Percentiles rank a stretch among this genome's conserved stretches.
phyloP scores from a whole-genome alignment of 2,888 invertebrate species.

The Galerucella nymphaeae region DNA sequence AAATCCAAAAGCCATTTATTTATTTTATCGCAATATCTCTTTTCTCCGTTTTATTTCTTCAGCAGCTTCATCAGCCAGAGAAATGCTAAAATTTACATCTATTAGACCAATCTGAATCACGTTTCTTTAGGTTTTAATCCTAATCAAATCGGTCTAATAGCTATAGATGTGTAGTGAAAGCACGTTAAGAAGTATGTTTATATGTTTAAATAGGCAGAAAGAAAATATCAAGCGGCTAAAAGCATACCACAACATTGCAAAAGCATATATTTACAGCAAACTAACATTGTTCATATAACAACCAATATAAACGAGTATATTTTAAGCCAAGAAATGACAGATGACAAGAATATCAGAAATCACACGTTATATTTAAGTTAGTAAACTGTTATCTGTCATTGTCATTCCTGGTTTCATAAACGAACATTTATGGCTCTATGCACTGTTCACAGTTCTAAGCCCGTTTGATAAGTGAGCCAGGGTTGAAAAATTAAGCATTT shows the following conservation, averaged over 20 bases:
- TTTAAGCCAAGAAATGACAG: too few relatives aligned
- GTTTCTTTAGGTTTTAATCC: too few relatives aligned
- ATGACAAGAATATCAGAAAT: too few relatives aligned
- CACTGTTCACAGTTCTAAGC: too few relatives aligned
- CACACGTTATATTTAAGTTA: too few relatives aligned
- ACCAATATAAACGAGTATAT: neutral
- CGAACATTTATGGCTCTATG: too few relatives aligned
- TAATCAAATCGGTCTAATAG: neutral
- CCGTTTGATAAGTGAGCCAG: too few relatives aligned
- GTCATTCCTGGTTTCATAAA: too few relatives aligned
- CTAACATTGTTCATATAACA: constrained; percentile 9
- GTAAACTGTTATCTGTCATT: too few relatives aligned
- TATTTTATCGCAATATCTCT: neutral
- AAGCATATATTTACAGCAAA: constrained; percentile 6
- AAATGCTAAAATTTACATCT: neutral
- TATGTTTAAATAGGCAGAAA: neutral
- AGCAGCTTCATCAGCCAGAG: neutral
- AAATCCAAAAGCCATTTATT: neutral
- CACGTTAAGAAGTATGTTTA: neutral
- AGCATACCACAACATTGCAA: constrained; percentile 8
- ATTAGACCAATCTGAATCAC: neutral
- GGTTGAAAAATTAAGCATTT: too few relatives aligned
- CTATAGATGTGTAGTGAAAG: neutral
- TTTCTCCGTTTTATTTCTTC: neutral
- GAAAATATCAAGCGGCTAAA: constrained; percentile 7